Evolutionary conservation across 2,888 invertebrate species (phyloP), one percentile per base, ranked within the genome.

Genomic region (Masnerella sp.): DNA sequence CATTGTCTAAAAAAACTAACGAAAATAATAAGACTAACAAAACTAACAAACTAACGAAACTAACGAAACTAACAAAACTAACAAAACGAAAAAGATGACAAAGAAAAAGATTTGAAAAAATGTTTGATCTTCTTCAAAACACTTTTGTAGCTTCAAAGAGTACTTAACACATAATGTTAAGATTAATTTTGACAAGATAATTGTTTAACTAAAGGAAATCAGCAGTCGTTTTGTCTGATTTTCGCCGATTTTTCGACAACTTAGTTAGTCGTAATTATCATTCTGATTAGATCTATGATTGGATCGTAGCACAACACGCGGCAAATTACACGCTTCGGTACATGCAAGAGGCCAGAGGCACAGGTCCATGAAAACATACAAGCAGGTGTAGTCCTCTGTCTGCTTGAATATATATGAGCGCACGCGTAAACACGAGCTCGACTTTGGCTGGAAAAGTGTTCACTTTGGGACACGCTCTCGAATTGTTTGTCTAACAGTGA

Each of bases 281-380:
- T 74, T 74, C 65, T 70, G 74, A 74, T 74, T 74, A 74, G 65
- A 25, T 74, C 69, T 70, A 70, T 54, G 69, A 74, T 74, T 70
- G 74, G 74, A 70, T 64, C 65, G 64, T 65, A 68, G 69, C 65
- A 70, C 32, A 45, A 58, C 68, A 70, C 61, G 59, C 65, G 45
- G 69, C 72, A 52, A 75, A 75, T 75, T 75, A 75, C 75, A 75
- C 72, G 75, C 69, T 73, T 56, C 36, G 72, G 61, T 70, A 62
- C 61, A 42, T 62, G 62, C 69, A 69, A 76, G 72, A 73, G 67
- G 42, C 62, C 28, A 47, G 56, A 70, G 51, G 65, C 72, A 70
- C 42, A 52, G 73, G 47, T 69, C 72, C 71, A 62, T 76, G 75
- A 73, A 76, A 78, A 67, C 71, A 56, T 68, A 43, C 62, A 72